phyloP scores from a whole-genome alignment of 2,113 vertebrate genomes.

The Eulemur rufifrons region DNA sequence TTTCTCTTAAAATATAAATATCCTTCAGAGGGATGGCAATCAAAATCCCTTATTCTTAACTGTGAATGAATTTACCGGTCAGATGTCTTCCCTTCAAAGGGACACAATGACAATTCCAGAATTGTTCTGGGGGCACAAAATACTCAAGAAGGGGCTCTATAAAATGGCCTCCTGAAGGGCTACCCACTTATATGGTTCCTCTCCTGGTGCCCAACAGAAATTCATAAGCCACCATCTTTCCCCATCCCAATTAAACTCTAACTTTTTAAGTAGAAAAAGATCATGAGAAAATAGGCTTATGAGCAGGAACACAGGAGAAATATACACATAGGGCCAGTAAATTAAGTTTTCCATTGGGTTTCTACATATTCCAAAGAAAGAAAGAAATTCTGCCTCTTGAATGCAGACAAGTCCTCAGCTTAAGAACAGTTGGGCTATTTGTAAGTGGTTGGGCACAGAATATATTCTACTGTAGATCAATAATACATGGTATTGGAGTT shows the following conservation, averaged over 20 bases:
- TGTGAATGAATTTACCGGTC: background rate
- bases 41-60: background rate
- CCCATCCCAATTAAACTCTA: background rate
- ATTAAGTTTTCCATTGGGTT: background rate
- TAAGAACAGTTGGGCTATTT: background rate
- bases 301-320: background rate
- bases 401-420: background rate
- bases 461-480: background rate
- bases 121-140: background rate
- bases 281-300: background rate
- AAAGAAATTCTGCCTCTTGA: background rate
- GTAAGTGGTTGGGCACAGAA: background rate
- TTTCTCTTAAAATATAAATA: background rate
- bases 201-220: background rate
- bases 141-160: background rate
- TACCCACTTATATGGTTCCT: background rate
- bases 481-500: background rate
- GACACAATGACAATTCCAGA: background rate
- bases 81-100: background rate
- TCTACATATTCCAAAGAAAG: background rate
- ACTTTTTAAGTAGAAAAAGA: background rate
- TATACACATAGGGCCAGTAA: background rate
- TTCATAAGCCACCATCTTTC: background rate
- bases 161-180: background rate
- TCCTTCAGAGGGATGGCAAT: background rate